Conservation (phyloP, 1,140 invertebrate species). For the Limonius californicus region DNA sequence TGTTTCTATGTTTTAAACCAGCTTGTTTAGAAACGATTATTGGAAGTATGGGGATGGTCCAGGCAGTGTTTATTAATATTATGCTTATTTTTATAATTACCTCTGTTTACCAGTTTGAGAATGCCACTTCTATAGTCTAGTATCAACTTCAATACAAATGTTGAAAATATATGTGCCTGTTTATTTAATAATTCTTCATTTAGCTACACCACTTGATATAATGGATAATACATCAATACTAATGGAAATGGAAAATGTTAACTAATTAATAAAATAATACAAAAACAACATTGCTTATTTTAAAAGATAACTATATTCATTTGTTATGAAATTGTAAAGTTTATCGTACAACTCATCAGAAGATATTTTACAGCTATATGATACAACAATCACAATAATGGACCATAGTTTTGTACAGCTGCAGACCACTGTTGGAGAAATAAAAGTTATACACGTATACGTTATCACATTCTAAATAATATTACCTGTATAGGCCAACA, state of each 20-base stretch:
- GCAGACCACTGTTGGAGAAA: conserved; percentile 35
- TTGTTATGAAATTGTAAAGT: not conserved
- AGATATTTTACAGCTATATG: conserved; percentile 24
- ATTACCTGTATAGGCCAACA: conserved; percentile 43
- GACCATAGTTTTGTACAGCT: conserved; percentile 41
- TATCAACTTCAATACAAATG: not conserved
- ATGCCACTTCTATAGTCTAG: no score
- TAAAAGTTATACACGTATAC: conserved; percentile 10
- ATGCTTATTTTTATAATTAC: no score
- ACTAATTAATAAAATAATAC: not conserved
- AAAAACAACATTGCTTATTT: not conserved
- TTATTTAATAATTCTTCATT: no score
- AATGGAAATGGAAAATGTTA: no score
- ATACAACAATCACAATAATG: conserved; percentile 35
- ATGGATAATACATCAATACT: no score
- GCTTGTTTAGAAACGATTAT: no score
- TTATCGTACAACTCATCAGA: not conserved
- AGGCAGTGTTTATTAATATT: no score
- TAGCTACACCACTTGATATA: no score
- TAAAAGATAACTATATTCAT: not conserved
- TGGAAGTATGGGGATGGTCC: no score
- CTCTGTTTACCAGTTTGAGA: no score
- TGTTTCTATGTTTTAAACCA: no score
- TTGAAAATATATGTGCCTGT: no score
- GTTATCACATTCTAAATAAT: conserved; percentile 10